Evolutionary conservation across 2,888 invertebrate genomes (phyloP), one percentile per base, ranked within the genome.

Genomic region (Podabrus alpinus): DNA sequence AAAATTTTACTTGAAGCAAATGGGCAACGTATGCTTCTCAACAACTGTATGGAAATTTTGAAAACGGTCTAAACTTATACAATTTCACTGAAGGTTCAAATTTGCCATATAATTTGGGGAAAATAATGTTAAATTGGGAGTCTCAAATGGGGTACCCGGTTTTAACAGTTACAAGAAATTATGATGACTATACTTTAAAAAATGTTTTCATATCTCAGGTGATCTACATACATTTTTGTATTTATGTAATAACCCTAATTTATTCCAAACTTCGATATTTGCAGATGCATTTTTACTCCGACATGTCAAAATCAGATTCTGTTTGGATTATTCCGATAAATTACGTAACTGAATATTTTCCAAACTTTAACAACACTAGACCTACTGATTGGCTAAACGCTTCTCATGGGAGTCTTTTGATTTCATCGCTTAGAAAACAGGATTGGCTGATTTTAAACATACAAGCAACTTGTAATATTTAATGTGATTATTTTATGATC

Each of bases 401-500:
- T 5, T 13, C 29, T 1, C 3, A 5, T 5, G 13, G 2, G 1
- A 5, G 5, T 1, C 13, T 29, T 13, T 1, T 5, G 13, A 29
- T 29, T 29, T 13, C 13, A 29, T 9, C 4, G 1, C 29, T 29
- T 13, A 29, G 5, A 5, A 13, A 13, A 29, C 4, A 13, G 13
- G 29, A 29, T 2, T 75, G 75, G 71, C 87, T 89, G 74, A 89
- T 93, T 60, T 80, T 75, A 10, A 75, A 75, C 25, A 75, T 64
- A 16, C 16, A 68, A 69, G 68, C 68, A 66, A 71, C 75, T 60
- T 68, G 75, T 75, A 71, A 29, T 64, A 17, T 21, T 29, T 29
- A 13, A n/a, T 1, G 0, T 13, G 9, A 9, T 29, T 5, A 15
- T 15, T 21, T 24, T 15, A 62, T 16, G 13, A 64, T 9, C 3